Evolutionary conservation across 1,140 invertebrate species (phyloP).

Genomic region (Drosophila tsacasi): DNA sequence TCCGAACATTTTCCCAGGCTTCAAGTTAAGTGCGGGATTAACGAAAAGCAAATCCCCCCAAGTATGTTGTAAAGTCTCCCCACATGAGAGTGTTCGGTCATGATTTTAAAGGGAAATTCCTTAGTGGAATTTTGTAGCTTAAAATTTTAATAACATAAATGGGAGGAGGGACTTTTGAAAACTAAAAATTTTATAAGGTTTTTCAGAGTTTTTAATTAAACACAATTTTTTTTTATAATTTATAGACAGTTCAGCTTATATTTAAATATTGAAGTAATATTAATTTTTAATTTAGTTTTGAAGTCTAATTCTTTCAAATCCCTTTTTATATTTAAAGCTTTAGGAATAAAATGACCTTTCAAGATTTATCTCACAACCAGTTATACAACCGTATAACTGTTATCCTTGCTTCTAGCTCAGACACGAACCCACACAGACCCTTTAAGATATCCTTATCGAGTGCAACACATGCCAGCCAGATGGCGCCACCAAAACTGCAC

Average conservation of each 20-base stretch:
- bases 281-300: neutral
- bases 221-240: neutral
- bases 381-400: neutral
- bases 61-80: slow-evolving; percentile 29
- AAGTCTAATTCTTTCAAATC: neutral
- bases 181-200: too few species aligned
- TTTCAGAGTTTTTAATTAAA: neutral
- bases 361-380: neutral
- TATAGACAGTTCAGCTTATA: too few species aligned
- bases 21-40: slow-evolving; percentile 37
- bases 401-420: slow-evolving; percentile 31
- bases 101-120: slow-evolving; percentile 7
- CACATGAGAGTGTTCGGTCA: neutral
- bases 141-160: neutral
- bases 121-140: neutral
- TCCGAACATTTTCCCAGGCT: slow-evolving; percentile 51
- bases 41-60: slow-evolving; percentile 15
- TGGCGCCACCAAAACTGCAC: slow-evolving; percentile 53
- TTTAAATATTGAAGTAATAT: too few species aligned
- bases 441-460: slow-evolving; percentile 34
- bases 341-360: neutral
- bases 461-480: slow-evolving; percentile 19
- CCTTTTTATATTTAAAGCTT: neutral
- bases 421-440: slow-evolving; percentile 21
- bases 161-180: neutral